Base-by-base conservation (phyloP, 2,113 vertebrate genomes). In the Archilochus colubris region DNA sequence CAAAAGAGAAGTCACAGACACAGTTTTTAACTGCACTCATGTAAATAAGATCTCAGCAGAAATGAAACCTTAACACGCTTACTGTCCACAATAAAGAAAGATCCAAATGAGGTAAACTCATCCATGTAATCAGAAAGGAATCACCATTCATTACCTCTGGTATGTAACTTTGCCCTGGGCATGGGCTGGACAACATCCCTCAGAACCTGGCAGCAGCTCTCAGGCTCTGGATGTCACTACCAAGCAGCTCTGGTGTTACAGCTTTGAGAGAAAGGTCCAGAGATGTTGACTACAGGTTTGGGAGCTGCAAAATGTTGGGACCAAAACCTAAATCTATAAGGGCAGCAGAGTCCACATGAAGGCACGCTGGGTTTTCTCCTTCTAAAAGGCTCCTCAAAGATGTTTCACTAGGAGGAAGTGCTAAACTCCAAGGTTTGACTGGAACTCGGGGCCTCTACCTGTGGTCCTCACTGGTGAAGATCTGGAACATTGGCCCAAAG, bases 171-270 rank as follows among this genome's bases (percentile, higher is more conserved):
- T 21, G 30, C 27, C 33, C 50, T 67, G 38, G 43, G 69, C 48
- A 30, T 3, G 21, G 9, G 14, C 31, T 66, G 53, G 27, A 75
- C 54, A 63, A 69, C 38, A 48, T 27, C 15, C 5, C 0, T 0
- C 0, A 13, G 15, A 54, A 8, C 22, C 57, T 7, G 13, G 4
- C 0, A 21, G 62, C 31, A 30, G 55, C 53, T 50, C 66, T 21
- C 11, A 30, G 51, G 72, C 43, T 43, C 57, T 22, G 50, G 21
- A 2, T 30, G 25, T 2, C n/a, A 6, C 43, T 15, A 28, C 25
- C 40, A 25, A 55, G 46, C 21, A 46, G 58, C 58, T 51, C 62
- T 25, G 76, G 8, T 38, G 19, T 14, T 6, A 28, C 20, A 38
- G 77, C 63, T 33, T 24, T 4, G 5, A 9, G 7, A 73, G 9